These are phyloP conservation scores for Diacarnus erythraeanus DNA, from an alignment of 37 sponge, comb jelly and placozoan species.

Conservation along the genomic window DNA sequence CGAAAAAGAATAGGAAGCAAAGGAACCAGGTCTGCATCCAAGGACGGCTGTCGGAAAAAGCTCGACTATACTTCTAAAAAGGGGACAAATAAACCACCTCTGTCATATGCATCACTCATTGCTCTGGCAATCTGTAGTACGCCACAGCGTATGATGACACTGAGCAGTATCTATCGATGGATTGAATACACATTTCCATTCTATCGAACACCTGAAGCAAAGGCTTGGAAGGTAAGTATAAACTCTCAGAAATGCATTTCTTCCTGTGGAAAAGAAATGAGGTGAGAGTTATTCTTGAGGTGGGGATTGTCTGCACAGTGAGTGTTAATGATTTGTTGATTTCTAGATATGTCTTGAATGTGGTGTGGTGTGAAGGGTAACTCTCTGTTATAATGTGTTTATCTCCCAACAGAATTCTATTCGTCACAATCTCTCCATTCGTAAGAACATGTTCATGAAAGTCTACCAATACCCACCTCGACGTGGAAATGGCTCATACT, in stretches of 20 bases:
- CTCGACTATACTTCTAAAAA: slow-evolving; percentile 34
- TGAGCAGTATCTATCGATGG: slow-evolving; percentile 80
- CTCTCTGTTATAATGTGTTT: not conserved
- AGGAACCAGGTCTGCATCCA: not conserved
- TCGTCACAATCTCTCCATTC: slow-evolving; percentile 84
- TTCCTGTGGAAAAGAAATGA: not conserved
- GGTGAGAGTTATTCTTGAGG: not conserved
- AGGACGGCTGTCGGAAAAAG: slow-evolving; percentile 49
- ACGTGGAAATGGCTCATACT: slow-evolving; percentile 59
- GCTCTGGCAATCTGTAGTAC: slow-evolving; percentile 71
- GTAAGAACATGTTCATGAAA: slow-evolving; percentile 75
- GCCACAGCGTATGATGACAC: slow-evolving; percentile 62
- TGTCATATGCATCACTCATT: slow-evolving; percentile 79
- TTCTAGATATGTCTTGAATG: not conserved
- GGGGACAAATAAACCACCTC: slow-evolving; percentile 49
- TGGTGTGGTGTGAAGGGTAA: not conserved
- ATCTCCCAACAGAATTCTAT: slow-evolving; percentile 70
- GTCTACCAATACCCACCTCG: slow-evolving; percentile 57
- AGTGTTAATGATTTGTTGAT: slow-evolving; percentile 3
- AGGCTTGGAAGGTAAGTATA: slow-evolving; percentile 78
- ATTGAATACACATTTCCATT: slow-evolving; percentile 79
- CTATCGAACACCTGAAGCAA: slow-evolving; percentile 72
- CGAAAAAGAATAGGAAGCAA: not conserved
- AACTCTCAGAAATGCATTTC: not conserved
- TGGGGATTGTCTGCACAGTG: not conserved